A percentile compares a stretch with the other conserved stretches of the same genome.
Evolutionary conservation across 1,140 invertebrate genomes (phyloP).

Genomic region (Trigoniulus corallinus): DNA sequence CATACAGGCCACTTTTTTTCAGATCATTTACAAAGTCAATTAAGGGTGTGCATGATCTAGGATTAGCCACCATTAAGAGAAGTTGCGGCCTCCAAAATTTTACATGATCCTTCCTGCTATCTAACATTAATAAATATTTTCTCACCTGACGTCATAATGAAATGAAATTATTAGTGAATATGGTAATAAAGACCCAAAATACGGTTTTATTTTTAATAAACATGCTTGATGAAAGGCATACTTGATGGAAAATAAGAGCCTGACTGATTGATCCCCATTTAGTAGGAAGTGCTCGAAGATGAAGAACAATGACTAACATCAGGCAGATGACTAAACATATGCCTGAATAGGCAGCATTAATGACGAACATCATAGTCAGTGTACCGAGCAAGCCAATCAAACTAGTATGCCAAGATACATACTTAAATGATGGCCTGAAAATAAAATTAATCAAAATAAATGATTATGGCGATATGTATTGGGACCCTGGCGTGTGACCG

Average conservation of each 20-base stretch:
- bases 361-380: slow-evolving; percentile 86
- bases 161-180: too few species aligned
- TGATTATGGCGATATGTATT: not conserved
- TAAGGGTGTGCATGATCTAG: slow-evolving; percentile 70
- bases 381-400: slow-evolving; percentile 72
- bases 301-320: slow-evolving; percentile 64
- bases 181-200: not conserved
- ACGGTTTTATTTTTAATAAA: not conserved
- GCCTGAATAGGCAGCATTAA: slow-evolving; percentile 77
- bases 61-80: slow-evolving; percentile 76
- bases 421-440: slow-evolving; percentile 81
- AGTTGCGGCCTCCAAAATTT: slow-evolving; percentile 99
- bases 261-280: slow-evolving; percentile 96
- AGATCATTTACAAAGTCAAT: slow-evolving; percentile 97
- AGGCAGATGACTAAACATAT: slow-evolving; percentile 74
- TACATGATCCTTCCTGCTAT: slow-evolving; percentile 91
- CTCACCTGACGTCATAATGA: slow-evolving; percentile 50
- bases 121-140: slow-evolving; percentile 89
- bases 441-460: not conserved
- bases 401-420: slow-evolving; percentile 89
- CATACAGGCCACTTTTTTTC: slow-evolving; percentile 94
- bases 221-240: slow-evolving; percentile 17
- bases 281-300: slow-evolving; percentile 76
- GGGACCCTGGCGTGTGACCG: not conserved
- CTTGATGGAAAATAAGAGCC: slow-evolving; percentile 97